A percentile compares a stretch with the other conserved stretches of the same genome.
phyloP scores from a whole-genome alignment of 2,113 vertebrate species.

The Malurus cyaneus region DNA sequence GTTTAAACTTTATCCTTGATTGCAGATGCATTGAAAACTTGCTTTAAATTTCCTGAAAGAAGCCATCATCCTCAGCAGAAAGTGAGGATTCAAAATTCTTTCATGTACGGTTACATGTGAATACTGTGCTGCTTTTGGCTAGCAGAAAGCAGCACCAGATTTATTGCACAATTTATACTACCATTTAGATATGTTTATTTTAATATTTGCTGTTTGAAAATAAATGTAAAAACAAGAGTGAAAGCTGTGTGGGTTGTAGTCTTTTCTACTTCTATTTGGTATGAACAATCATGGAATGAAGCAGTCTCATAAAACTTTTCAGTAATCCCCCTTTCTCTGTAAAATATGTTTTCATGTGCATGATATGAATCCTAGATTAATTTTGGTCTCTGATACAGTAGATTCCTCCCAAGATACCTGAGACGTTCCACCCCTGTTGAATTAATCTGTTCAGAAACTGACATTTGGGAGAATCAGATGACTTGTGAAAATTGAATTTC shows the following conservation, averaged over 20 bases:
- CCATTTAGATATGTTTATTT: neutral
- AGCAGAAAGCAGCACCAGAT: neutral
- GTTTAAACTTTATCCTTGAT: neutral
- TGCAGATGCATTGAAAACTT: neutral
- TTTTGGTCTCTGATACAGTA: conserved; percentile 8
- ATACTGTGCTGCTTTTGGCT: neutral
- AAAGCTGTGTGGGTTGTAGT: neutral
- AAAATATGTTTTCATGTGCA: neutral
- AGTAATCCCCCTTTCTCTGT: neutral
- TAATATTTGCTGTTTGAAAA: neutral
- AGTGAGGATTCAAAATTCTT: neutral
- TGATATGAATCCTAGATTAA: neutral
- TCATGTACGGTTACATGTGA: neutral
- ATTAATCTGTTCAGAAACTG: conserved; percentile 28
- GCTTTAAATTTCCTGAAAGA: neutral
- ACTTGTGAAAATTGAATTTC: neutral
- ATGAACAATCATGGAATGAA: neutral
- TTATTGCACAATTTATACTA: neutral
- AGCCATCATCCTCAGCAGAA: neutral
- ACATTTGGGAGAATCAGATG: conserved; percentile 2
- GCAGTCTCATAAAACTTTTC: neutral
- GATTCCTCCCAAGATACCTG: conserved; percentile 1
- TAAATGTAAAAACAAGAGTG: neutral
- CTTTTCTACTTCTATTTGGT: neutral
- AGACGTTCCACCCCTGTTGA: neutral